These are phyloP conservation scores for Galerucella pusilla DNA, from an alignment of 2,888 invertebrate genomes.

Conservation along the genomic window DNA sequence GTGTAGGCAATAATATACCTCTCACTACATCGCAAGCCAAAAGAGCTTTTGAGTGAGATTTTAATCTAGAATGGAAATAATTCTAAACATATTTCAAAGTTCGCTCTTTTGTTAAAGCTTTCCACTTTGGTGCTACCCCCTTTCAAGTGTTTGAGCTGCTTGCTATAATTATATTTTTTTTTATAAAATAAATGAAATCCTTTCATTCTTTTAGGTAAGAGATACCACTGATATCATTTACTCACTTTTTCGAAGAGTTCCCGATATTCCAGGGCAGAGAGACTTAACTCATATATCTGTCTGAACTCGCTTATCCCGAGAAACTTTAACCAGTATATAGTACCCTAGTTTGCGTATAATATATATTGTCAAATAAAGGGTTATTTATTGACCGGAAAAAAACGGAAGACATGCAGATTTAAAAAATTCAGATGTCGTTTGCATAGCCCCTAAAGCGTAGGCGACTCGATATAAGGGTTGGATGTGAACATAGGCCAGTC, in stretches of 20 bases:
- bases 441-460: conserved; percentile 31
- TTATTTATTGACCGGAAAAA: conserved; percentile 51
- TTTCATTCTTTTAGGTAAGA: background rate
- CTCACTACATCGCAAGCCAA: no score
- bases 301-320: conserved; percentile 54
- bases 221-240: conserved; percentile 1
- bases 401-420: conserved; percentile 48
- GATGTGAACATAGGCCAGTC: conserved; percentile 18
- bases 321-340: conserved; percentile 56
- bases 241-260: conserved; percentile 3
- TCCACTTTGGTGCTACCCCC: no score
- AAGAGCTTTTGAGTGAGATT: no score
- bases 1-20: no score
- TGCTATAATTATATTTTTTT: no score
- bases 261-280: conserved; percentile 48
- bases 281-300: conserved; percentile 58
- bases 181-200: background rate
- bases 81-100: no score
- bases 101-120: no score
- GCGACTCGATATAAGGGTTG: conserved; percentile 22
- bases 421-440: conserved; percentile 46
- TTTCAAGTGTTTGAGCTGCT: no score
- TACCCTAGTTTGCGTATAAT: conserved; percentile 51
- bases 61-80: no score
- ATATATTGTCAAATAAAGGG: conserved; percentile 52